Base-by-base conservation (phyloP, 2,113 vertebrate species). In the Ploceus nigricollis region DNA sequence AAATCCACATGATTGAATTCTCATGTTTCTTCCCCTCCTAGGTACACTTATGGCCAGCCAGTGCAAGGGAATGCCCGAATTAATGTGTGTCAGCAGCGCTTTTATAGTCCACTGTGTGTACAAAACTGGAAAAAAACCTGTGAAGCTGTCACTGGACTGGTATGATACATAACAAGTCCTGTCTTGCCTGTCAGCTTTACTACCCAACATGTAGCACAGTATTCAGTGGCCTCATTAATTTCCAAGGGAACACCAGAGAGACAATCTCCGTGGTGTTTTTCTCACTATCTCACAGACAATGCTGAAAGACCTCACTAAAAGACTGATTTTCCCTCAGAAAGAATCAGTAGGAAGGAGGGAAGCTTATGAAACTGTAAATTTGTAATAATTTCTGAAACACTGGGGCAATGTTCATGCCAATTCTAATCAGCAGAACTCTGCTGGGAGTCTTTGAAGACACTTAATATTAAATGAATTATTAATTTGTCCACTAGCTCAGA, bases 1-100 rank as follows among this genome's bases (percentile, higher is more conserved):
- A 82, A 50, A 66, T n/a, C 27, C 16, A n/a, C 5, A 2, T 31
- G 24, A 58, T 6, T 33, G 25, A 11, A 31, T 77, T 77, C 27
- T 56, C 63, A 3, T 45, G 17, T 82, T 15, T 71, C 21, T 75
- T 87, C 35, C 61, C 87, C 66, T 58, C 27, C 75, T 68, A 98
- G 98, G 44, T 98, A 98, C 58, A 97, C 96, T 20, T 98, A 95
- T 2, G 98, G 97, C 40, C 97, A 98, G 24, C 91, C 97, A 2
- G 96, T 98, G 56, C 95, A 96, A 50, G 98, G 98, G 10, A 96
- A 64, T 65, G 96, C 65, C 37, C 94, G 8, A 51, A 76, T 98
- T 42, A 95, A 23, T 11, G 95, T 97, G 51, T 98, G 98, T 72
- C 94, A 95, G 53, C 51, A 53, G 14, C 78, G 1, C 22, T 89